Percentiles rank a stretch among this genome's conserved stretches.
Evolutionary conservation across 2,888 invertebrate genomes (phyloP).

Genomic region (Ectobius pallidus): DNA sequence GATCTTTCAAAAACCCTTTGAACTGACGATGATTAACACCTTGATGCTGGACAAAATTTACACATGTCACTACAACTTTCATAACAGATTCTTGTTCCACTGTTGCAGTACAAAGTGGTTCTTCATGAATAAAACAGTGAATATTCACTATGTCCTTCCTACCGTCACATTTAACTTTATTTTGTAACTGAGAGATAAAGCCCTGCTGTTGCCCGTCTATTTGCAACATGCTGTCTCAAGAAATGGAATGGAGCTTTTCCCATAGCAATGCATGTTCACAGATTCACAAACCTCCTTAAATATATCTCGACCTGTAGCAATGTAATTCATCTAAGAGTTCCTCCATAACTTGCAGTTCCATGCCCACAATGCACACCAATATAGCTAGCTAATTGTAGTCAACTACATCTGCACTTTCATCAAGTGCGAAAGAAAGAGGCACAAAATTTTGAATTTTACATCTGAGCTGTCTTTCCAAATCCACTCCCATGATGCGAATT

Average conservation of each 20-base stretch:
- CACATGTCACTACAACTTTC: neutral
- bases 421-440: neutral
- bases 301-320: neutral
- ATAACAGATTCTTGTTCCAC: neutral
- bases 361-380: neutral
- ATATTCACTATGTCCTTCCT: neutral
- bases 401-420: neutral
- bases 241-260: neutral
- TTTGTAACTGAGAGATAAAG: neutral
- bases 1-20: no score
- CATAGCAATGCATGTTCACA: neutral
- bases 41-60: neutral
- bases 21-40: slow-evolving; percentile 4
- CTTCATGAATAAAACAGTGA: neutral
- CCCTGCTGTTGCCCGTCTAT: neutral
- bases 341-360: neutral
- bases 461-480: neutral
- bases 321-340: slow-evolving; percentile 4
- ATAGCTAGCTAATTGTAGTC: neutral
- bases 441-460: neutral
- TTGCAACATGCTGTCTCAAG: neutral
- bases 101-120: neutral
- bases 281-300: neutral
- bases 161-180: neutral
- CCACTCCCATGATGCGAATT: neutral